Conservation (phyloP, 2,113 vertebrate genomes). For the Rafetus swinhoei region DNA sequence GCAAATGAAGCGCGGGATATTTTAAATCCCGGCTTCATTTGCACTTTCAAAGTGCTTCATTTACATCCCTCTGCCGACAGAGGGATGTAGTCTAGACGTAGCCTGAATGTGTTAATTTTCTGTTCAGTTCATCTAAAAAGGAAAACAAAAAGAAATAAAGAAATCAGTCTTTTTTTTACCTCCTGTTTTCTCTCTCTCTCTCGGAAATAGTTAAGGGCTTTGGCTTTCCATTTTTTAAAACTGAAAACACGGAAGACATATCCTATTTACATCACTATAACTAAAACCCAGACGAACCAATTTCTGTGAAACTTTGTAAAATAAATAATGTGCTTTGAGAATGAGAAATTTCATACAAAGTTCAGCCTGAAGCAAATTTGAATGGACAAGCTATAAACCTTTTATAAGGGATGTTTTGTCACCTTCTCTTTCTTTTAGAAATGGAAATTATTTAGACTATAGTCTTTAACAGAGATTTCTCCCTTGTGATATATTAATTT, state of each 20-base stretch:
- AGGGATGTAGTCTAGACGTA: no score
- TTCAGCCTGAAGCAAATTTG: conserved; percentile 69
- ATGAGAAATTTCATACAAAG: conserved; percentile 55
- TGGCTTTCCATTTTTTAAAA: conserved; percentile 5
- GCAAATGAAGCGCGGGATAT: no score
- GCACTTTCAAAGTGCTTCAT: no score
- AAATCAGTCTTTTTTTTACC: neutral
- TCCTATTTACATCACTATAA: conserved; percentile 4
- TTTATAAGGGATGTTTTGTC: conserved; percentile 67
- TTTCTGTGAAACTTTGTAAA: conserved; percentile 68
- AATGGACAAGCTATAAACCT: conserved; percentile 69
- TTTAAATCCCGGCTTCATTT: no score
- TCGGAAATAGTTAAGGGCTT: conserved; percentile 11
- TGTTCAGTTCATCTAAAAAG: conserved; percentile 35
- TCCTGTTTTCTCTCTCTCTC: neutral
- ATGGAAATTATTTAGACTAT: conserved; percentile 69
- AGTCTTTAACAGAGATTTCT: conserved; percentile 73
- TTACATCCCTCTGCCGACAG: no score
- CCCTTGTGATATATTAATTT: conserved; percentile 65
- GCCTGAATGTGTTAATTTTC: conserved; percentile 4
- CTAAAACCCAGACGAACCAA: conserved; percentile 68
- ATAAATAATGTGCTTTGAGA: conserved; percentile 63
- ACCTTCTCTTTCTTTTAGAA: conserved; percentile 67
- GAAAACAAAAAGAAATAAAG: conserved; percentile 49
- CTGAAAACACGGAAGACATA: conserved; percentile 20